Evolutionary conservation across 2,888 invertebrate species (phyloP).

Genomic region (Tipula confusa): DNA sequence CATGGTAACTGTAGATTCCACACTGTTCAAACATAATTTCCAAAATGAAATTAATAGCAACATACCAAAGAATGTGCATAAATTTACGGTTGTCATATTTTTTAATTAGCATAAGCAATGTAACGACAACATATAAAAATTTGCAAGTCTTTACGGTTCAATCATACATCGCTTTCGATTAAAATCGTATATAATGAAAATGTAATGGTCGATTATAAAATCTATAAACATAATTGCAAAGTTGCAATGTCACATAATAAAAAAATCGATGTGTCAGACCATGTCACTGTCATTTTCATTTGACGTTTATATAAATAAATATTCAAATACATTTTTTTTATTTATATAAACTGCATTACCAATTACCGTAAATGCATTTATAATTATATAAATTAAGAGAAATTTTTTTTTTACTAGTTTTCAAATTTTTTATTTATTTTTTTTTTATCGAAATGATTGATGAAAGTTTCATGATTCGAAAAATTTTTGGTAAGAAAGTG

Average conservation of each 20-base stretch:
- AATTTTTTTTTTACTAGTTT: not conserved
- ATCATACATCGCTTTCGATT: too few species aligned
- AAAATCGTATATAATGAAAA: too few species aligned
- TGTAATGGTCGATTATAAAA: too few species aligned
- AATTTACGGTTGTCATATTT: too few species aligned
- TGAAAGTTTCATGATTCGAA: not conserved
- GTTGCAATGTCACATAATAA: not conserved
- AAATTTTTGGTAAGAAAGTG: conserved; percentile 3
- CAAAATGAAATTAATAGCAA: too few species aligned
- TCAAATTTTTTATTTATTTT: not conserved
- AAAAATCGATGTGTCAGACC: not conserved
- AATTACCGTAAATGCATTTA: conserved; percentile 6
- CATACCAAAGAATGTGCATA: too few species aligned
- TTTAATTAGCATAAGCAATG: too few species aligned
- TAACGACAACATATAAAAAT: too few species aligned
- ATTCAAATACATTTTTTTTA: not conserved
- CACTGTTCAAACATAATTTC: too few species aligned
- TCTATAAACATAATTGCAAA: too few species aligned
- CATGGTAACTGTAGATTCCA: too few species aligned
- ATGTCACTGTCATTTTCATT: conserved; percentile 3
- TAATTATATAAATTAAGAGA: not conserved
- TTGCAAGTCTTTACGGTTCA: too few species aligned
- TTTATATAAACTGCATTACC: not conserved
- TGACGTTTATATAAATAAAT: not conserved
- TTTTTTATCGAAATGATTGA: conserved; percentile 3